phyloP scores from a whole-genome alignment of 1,140 invertebrate genomes.

The Ptiloglossa arizonensis region DNA sequence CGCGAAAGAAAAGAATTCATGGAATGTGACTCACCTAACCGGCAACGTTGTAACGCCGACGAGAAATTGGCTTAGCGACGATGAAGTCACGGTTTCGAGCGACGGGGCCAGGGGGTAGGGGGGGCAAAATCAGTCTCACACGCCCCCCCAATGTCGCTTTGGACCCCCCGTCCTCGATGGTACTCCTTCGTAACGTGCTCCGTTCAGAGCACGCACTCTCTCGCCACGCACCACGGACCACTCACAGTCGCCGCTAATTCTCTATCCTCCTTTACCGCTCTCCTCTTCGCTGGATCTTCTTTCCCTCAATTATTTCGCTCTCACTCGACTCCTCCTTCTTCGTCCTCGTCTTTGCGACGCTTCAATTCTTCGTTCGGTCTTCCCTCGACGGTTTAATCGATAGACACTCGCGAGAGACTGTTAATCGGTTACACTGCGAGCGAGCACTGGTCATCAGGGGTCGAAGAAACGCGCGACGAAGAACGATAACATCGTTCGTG shows the following conservation, averaged over 20 bases:
- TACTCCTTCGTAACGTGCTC: slow-evolving; percentile 45
- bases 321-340: background rate
- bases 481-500: slow-evolving; percentile 40
- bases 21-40: slow-evolving; percentile 65
- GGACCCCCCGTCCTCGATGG: slow-evolving; percentile 57
- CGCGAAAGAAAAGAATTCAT: slow-evolving; percentile 5
- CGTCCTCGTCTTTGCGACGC: background rate
- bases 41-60: slow-evolving; percentile 56
- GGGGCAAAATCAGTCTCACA: slow-evolving; percentile 69
- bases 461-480: slow-evolving; percentile 33
- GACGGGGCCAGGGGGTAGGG: slow-evolving; percentile 47
- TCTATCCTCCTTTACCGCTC: slow-evolving; percentile 6
- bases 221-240: slow-evolving; percentile 29
- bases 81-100: slow-evolving; percentile 44
- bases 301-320: background rate
- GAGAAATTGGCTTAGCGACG: slow-evolving; percentile 41
- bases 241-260: slow-evolving; percentile 31
- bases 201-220: slow-evolving; percentile 41
- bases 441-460: slow-evolving; percentile 26
- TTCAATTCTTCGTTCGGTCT: background rate
- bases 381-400: slow-evolving; percentile 13
- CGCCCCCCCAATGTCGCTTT: slow-evolving; percentile 67
- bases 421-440: slow-evolving; percentile 25
- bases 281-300: background rate
- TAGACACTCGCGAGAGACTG: slow-evolving; percentile 30